Evolutionary conservation across 2,113 vertebrate genomes (phyloP).

Genomic region (Sinocyclocheilus grahami): DNA sequence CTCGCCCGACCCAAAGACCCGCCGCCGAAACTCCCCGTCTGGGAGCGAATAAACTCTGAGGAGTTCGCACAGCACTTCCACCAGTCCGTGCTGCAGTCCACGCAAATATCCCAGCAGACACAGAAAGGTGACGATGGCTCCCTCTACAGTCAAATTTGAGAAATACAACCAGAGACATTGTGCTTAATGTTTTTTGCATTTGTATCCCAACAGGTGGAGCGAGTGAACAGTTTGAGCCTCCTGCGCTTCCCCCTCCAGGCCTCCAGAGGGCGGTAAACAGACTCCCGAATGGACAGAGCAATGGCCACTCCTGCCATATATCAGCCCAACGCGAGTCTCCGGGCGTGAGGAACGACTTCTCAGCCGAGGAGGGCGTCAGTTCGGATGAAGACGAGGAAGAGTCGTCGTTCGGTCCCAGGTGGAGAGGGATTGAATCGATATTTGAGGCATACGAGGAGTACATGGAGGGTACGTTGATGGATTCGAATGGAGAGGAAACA

Average conservation of each 20-base stretch:
- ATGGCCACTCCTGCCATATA: constrained; percentile 81
- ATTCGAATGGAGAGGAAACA: not conserved
- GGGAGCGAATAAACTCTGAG: constrained; percentile 92
- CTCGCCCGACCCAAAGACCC: constrained; percentile 81
- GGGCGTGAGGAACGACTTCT: constrained; percentile 72
- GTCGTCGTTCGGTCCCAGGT: constrained; percentile 79
- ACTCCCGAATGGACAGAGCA: constrained; percentile 68
- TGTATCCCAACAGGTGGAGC: constrained; percentile 73
- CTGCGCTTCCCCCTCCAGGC: constrained; percentile 93
- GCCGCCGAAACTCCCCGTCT: constrained; percentile 85
- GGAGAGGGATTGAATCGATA: constrained; percentile 95
- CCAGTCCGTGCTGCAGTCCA: constrained; percentile 95
- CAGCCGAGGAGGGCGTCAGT: constrained; percentile 78
- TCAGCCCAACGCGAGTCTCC: constrained; percentile 69
- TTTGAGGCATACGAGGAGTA: constrained; percentile 98
- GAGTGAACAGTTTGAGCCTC: constrained; percentile 83
- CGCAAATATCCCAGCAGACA: constrained; percentile 94
- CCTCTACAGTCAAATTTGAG: not conserved
- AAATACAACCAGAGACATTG: not conserved
- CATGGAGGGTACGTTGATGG: constrained; percentile 82
- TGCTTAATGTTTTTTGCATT: not conserved
- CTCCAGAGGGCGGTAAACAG: constrained; percentile 78
- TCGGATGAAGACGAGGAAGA: constrained; percentile 75
- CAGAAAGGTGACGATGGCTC: constrained; percentile 83
- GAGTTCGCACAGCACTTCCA: constrained; percentile 98